These are phyloP conservation scores for Cremastobaeus sp. DNA, from an alignment of 2,888 invertebrate genomes.

Conservation along the genomic window DNA sequence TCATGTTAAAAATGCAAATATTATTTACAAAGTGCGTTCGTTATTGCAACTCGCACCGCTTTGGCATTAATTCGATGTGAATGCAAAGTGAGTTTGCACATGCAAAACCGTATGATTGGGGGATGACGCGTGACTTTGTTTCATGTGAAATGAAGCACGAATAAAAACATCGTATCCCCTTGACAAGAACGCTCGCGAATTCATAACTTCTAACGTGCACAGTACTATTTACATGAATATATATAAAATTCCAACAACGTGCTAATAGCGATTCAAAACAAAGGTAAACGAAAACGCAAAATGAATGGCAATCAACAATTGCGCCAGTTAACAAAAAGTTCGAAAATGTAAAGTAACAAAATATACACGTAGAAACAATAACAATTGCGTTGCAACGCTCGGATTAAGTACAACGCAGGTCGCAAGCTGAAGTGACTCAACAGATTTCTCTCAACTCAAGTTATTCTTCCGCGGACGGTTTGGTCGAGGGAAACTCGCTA, in stretches of 20 bases:
- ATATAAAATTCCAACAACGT: constrained; percentile 53
- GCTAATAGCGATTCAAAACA: constrained; percentile 52
- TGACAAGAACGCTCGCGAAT: neutral
- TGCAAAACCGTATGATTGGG: constrained; percentile 41
- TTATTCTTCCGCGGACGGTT: neutral
- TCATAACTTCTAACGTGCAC: constrained; percentile 15
- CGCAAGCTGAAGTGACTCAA: neutral
- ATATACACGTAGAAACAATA: constrained; percentile 36
- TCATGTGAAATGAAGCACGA: constrained; percentile 21
- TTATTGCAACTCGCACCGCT: constrained; percentile 68
- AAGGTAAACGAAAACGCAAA: neutral
- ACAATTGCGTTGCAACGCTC: constrained; percentile 17
- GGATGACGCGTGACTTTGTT: constrained; percentile 31
- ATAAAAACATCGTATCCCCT: neutral
- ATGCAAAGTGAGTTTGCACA: constrained; percentile 52
- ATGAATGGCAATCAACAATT: constrained; percentile 6
- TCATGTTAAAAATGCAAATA: constrained; percentile 51
- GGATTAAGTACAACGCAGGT: constrained; percentile 5
- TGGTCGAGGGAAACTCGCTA: neutral
- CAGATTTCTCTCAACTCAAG: neutral
- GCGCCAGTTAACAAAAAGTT: constrained; percentile 8
- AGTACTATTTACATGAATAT: constrained; percentile 37
- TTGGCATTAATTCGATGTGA: constrained; percentile 70
- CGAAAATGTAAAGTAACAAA: constrained; percentile 45
- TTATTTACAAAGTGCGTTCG: constrained; percentile 70